These are phyloP conservation scores for Tenthredo mesomela DNA, from an alignment of 2,888 invertebrate species.

Conservation along the genomic window DNA sequence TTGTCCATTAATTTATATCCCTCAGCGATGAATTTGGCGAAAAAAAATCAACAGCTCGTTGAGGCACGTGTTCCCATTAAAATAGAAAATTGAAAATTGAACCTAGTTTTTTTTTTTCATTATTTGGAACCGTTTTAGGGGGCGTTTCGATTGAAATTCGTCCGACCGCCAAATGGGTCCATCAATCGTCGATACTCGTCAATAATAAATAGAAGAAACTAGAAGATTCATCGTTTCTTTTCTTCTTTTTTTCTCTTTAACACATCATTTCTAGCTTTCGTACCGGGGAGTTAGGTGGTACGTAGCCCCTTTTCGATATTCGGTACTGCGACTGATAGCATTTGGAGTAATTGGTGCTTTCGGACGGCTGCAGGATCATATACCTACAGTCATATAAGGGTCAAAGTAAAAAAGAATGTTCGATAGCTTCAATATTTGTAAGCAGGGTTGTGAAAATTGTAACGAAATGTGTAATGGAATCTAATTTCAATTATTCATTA, in stretches of 20 bases:
- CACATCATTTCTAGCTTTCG: not conserved
- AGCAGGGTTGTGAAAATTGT: not conserved
- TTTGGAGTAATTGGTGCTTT: constrained; percentile 13
- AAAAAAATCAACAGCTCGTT: too few relatives aligned
- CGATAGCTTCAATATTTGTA: not conserved
- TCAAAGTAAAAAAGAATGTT: not conserved
- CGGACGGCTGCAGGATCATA: not conserved
- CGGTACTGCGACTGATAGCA: not conserved
- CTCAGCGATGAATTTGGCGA: too few relatives aligned
- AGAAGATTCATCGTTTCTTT: not conserved
- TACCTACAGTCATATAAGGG: not conserved
- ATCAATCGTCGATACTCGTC: not conserved
- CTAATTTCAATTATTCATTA: too few relatives aligned
- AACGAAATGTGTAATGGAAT: too few relatives aligned
- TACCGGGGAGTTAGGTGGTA: not conserved
- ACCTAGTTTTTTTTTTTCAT: too few relatives aligned
- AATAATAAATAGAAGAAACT: not conserved
- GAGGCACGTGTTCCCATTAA: too few relatives aligned
- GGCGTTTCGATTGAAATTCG: too few relatives aligned
- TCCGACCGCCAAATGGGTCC: too few relatives aligned
- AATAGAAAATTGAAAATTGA: too few relatives aligned
- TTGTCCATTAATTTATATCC: too few relatives aligned
- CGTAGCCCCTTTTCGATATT: not conserved
- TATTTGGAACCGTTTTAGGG: too few relatives aligned
- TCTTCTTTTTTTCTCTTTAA: not conserved